Evolutionary conservation across 37 sponge, comb jelly and placozoan genomes (phyloP).

Genomic region (Crambe crambe): DNA sequence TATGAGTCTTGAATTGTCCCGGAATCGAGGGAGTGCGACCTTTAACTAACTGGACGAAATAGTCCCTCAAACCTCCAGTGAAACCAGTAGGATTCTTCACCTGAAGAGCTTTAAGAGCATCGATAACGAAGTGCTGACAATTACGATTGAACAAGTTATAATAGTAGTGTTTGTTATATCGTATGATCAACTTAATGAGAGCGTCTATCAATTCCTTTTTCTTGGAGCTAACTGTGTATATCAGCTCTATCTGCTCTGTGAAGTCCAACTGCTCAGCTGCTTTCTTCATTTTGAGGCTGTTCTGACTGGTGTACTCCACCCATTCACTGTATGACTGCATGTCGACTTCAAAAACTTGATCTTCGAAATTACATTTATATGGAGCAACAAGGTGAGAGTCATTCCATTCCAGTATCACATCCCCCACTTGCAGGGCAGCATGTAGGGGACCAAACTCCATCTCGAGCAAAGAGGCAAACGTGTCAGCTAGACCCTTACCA

Average conservation of each 20-base stretch:
- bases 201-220: conserved; percentile 20
- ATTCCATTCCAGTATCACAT: conserved; percentile 11
- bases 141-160: conserved; percentile 8
- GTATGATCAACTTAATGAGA: neutral
- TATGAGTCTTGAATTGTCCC: neutral
- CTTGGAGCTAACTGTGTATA: neutral
- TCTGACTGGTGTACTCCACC: neutral
- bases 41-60: neutral
- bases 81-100: neutral
- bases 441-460: neutral
- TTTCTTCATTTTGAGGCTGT: neutral
- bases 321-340: neutral
- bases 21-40: neutral
- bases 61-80: neutral
- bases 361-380: neutral
- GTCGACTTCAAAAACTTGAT: neutral
- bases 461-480: no score
- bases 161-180: conserved; percentile 8
- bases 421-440: neutral
- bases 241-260: neutral
- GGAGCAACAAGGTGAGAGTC: neutral
- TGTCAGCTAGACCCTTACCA: no score
- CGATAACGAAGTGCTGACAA: conserved; percentile 25
- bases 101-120: neutral
- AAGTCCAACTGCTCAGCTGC: neutral